Evolutionary conservation across 1,140 invertebrate genomes (phyloP), one percentile per base, ranked within the genome.

Genomic region (Cotesia chilonis): DNA sequence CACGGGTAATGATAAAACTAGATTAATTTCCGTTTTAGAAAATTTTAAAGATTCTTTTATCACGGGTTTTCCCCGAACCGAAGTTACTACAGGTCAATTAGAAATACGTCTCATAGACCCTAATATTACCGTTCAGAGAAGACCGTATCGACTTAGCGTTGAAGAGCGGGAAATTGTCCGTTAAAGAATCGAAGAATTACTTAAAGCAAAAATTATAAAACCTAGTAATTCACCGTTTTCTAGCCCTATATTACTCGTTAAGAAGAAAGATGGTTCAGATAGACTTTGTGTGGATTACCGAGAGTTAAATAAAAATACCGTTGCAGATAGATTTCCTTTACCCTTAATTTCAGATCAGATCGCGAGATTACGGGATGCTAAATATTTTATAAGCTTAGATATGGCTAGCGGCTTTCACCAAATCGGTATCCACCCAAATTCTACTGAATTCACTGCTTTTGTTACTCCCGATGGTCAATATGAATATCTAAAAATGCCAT

Each of bases 381-480:
- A 28, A 28, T 28, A 28, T 1, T 28, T 28, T 28, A 28, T 28
- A 28, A 28, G 28, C 28, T 28, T 28, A 28, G 28, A 28, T 28
- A 28, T 28, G 28, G 28, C 28, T 28, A 28, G 28, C 47, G 86
- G 88, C 0, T 89, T 86, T 70, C 86, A 84, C 75, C 87, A 90
- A 72, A 76, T 89, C 6, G 72, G 75, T 9, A 74, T 89, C 0
- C 72, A 81, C 7, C 63, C 71, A 61, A 74, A 82, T 2, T 82
- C 84, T 20, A 83, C 78, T n/a, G n/a, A n/a, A n/a, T n/a, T n/a
- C n/a, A n/a, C n/a, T n/a, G n/a, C n/a, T n/a, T n/a, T n/a, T n/a
- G 75, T 82, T 20, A 85, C 84, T 0, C 79, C 81, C 7, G 77
- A 82, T 37, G 85, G 85, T 4, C 79, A 82, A 36, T 89, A 75